phyloP scores from a whole-genome alignment of 1,140 invertebrate species.

The Nymphalis io region DNA sequence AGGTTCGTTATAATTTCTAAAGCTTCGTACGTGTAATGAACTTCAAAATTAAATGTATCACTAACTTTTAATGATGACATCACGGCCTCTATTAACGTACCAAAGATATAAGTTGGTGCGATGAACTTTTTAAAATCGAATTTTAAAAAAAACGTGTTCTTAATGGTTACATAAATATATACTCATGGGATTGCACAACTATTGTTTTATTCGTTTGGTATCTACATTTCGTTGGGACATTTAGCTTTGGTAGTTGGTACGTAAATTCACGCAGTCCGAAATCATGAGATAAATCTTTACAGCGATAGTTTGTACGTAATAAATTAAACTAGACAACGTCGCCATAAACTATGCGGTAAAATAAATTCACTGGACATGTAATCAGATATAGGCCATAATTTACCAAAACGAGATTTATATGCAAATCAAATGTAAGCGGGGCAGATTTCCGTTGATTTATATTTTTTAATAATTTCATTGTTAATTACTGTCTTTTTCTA shows the following conservation, averaged over 20 bases:
- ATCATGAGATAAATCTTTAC: conserved; percentile 38
- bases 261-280: conserved; percentile 28
- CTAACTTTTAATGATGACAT: conserved; percentile 26
- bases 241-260: conserved; percentile 4
- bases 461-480: conserved; percentile 2
- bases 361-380: conserved; percentile 41
- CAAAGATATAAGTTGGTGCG: no score
- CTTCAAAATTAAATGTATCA: neutral
- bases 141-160: neutral
- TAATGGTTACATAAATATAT: neutral
- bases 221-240: conserved; percentile 23
- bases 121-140: no score
- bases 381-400: conserved; percentile 45
- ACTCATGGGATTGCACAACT: neutral
- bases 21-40: conserved; percentile 6
- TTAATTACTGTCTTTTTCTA: conserved; percentile 4
- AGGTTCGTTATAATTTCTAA: conserved; percentile 28
- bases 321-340: conserved; percentile 38
- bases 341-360: conserved; percentile 38
- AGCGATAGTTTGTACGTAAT: conserved; percentile 34
- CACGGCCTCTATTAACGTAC: neutral
- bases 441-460: conserved; percentile 16
- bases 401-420: conserved; percentile 45
- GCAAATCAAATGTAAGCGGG: conserved; percentile 40
- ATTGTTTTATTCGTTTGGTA: neutral